Evolutionary conservation across 1,140 invertebrate genomes (phyloP), one percentile per base, ranked within the genome.

Genomic region (Theocolax elegans): DNA sequence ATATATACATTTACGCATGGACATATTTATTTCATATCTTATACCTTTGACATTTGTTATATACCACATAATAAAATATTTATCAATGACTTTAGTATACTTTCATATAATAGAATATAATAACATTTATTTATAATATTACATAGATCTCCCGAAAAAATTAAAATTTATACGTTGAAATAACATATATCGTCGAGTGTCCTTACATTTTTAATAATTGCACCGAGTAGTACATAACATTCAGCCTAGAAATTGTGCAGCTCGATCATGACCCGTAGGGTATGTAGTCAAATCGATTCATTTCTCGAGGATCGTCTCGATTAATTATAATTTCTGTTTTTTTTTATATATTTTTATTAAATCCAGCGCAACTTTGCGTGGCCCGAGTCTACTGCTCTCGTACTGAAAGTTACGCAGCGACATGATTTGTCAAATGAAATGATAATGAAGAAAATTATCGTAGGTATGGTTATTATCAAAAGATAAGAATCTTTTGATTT

Each of bases 31-130:
- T 49, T 46, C 60, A 46, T 72, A 49, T 42, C 31, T 63, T 60
- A 64, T 49, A 58, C 48, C 48, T 71, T 62, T 72, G 72, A 67
- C 17, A 53, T 70, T 67, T n/a, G 17, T 74, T 70, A 60, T 73
- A 74, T 48, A 64, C 56, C 54, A 74, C 46, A 73, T 71, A 71
- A 49, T 74, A 75, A 73, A 71, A 75, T 72, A 72, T 67, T 75
- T 54, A 51, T 65, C 70, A 64, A 46, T 49, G 70, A 72, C 63
- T 66, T 74, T 63, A 67, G 69, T 74, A 75, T 77, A 75, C 74
- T 77, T 77, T 77, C 74, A 72, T 72, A 60, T 69, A 70, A 67
- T 72, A 73, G 58, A 44, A 71, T 42, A 71, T 65, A 31, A 59
- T 71, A n/a, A 71, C 68, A 71, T 71, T 62, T 72, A 68, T 59